A percentile compares a stretch with the other conserved stretches of the same genome.
phyloP scores from a whole-genome alignment of 1,140 invertebrate species.

The Pseudomyrmex pallidus region DNA sequence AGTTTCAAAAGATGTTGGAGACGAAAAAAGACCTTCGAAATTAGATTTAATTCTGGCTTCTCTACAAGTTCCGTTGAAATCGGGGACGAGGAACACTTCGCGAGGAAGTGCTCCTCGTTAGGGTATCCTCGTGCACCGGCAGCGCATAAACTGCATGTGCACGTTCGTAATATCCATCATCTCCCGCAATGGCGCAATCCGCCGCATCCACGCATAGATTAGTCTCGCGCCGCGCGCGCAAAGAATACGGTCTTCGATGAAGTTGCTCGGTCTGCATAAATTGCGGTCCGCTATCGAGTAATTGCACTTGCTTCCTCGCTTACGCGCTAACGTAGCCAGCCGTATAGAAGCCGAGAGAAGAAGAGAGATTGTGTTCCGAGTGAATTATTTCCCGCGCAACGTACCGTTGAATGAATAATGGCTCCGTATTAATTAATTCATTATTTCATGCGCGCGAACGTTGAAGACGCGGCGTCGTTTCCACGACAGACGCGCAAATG shows the following conservation, averaged over 20 bases:
- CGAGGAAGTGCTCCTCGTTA: too few relatives aligned
- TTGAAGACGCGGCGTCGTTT: conserved; percentile 12
- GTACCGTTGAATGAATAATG: conserved; percentile 38
- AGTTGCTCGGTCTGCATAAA: conserved; percentile 57
- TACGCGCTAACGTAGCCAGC: background rate
- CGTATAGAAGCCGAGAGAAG: background rate
- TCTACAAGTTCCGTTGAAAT: too few relatives aligned
- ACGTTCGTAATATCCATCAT: conserved; percentile 36
- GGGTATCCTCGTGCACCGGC: background rate
- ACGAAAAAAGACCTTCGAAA: too few relatives aligned
- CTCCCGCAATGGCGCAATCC: conserved; percentile 3
- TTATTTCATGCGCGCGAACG: conserved; percentile 52
- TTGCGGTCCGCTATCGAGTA: conserved; percentile 59
- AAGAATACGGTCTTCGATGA: conserved; percentile 60
- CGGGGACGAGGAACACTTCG: too few relatives aligned
- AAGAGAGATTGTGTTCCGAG: conserved; percentile 39
- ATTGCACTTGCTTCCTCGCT: conserved; percentile 43
- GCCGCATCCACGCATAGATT: conserved; percentile 33
- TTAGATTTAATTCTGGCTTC: too few relatives aligned
- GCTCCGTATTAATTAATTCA: conserved; percentile 59
- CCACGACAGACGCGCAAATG: background rate
- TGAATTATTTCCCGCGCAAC: conserved; percentile 43
- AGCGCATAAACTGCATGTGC: conserved; percentile 39
- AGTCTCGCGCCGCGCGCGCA: conserved; percentile 40
- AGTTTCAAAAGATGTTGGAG: too few relatives aligned